These are phyloP conservation scores for Atractosteus spatula DNA, from an alignment of 2,113 vertebrate species.

Conservation along the genomic window DNA sequence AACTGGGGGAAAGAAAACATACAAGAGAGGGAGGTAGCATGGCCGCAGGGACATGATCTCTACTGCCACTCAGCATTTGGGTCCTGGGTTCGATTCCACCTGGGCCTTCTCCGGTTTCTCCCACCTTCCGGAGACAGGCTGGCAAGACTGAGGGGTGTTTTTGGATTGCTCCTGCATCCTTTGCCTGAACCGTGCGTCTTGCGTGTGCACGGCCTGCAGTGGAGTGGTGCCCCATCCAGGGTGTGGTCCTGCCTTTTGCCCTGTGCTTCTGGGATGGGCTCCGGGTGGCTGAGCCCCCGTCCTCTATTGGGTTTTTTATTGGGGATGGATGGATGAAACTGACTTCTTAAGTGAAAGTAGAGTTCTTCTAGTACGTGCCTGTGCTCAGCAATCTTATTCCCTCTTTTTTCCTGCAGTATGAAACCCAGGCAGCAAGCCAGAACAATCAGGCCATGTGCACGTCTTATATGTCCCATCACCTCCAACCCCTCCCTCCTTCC, in stretches of 20 bases:
- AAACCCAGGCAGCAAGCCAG: background rate
- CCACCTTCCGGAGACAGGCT: no score
- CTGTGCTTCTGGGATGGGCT: background rate
- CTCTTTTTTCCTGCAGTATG: background rate
- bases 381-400: background rate
- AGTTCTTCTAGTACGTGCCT: constrained; percentile 1
- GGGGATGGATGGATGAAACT: background rate
- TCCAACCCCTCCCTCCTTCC: background rate
- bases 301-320: background rate
- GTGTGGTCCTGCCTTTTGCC: background rate
- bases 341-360: background rate
- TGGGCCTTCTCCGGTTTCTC: no score
- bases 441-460: background rate
- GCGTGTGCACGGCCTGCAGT: no score
- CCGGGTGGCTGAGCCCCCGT: background rate
- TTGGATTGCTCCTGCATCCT: no score
- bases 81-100: no score
- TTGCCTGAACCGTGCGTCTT: no score
- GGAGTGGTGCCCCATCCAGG: background rate
- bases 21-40: no score
- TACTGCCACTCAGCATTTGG: no score
- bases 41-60: no score
- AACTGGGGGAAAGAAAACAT: no score
- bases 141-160: no score
- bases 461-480: background rate